Conservation (phyloP, 2,797 vertebrate genomes). For the Micropoecilia bifurca region DNA sequence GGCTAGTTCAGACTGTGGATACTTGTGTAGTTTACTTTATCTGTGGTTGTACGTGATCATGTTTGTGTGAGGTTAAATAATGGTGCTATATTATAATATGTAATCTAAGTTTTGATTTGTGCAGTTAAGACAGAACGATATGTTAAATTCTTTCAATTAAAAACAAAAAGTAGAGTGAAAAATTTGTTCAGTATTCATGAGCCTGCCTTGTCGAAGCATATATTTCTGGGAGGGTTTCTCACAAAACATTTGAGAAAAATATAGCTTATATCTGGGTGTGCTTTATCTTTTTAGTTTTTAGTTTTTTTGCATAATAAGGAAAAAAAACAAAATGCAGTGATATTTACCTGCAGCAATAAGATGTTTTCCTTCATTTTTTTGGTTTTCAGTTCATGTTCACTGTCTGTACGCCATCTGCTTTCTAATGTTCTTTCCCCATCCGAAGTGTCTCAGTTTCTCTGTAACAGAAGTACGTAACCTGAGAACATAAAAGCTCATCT, state of each 20-base stretch:
- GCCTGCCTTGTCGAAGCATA: not conserved
- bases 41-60: not conserved
- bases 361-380: not conserved
- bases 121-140: not conserved
- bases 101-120: not conserved
- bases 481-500: not conserved
- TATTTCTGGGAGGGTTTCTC: not conserved
- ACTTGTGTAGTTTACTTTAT: not conserved
- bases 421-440: not conserved
- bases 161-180: slow-evolving; percentile 10
- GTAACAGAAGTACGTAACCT: not conserved
- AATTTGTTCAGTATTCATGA: slow-evolving; percentile 4
- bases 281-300: not conserved
- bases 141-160: not conserved
- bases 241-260: not conserved
- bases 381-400: not conserved
- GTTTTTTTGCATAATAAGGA: not conserved
- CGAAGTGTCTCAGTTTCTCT: not conserved
- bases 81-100: not conserved
- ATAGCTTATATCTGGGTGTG: not conserved
- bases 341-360: not conserved
- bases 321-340: not conserved
- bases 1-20: not conserved
- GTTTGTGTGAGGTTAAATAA: not conserved
- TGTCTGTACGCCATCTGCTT: not conserved